Base-by-base conservation (phyloP, 2,888 invertebrate species). In the Dermolepida albohirtum region DNA sequence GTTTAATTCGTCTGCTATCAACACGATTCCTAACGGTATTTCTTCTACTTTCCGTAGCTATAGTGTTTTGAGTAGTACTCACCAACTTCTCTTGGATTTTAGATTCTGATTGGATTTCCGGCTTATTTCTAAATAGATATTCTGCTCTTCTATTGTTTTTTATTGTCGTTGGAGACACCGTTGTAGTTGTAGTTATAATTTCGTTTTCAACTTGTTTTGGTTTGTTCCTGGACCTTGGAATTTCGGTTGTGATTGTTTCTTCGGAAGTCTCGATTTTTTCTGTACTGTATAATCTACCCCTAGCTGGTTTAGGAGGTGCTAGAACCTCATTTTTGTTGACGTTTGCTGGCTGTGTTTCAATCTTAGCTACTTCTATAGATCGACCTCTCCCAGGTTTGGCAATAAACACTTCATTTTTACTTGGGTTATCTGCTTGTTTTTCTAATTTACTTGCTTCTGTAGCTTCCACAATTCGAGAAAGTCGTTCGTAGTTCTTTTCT, bases 61-160 rank as follows among this genome's bases (percentile, higher is more conserved):
- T 14, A 5, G 16, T 10, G n/a, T 34, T 49, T 14, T 62, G 59
- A 5, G 47, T 62, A 1, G 59, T 62, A 10, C 47, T 62, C 2
- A 54, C 43, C 7, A 64, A 16, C 10, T 43, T 64, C 14, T 64
- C 64, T 52, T 64, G 52, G 0, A 62, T 6, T 49, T 62, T 62
- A 11, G 44, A 47, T 62, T 62, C 59, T 6, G 59, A 62, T 47
- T 47, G 59, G 6, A 62, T 34, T 12, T 62, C 47, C 5, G 59
- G 59, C 16, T 62, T 62, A 8, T 1, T 62, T 39, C 47, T 47
- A 0, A 47, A 10, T 39, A 34, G 59, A 16, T 47, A 1, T 0
- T 62, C 59, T 6, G 47, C 34, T 29, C 47, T 62, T 14, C 59
- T 17, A 34, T 11, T 34, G 10, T 34, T 16, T 34, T 43, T 47